A percentile compares a stretch with the other conserved stretches of the same genome.
Conservation (phyloP, 2,797 vertebrate genomes). For the Lepus oiostolus region DNA sequence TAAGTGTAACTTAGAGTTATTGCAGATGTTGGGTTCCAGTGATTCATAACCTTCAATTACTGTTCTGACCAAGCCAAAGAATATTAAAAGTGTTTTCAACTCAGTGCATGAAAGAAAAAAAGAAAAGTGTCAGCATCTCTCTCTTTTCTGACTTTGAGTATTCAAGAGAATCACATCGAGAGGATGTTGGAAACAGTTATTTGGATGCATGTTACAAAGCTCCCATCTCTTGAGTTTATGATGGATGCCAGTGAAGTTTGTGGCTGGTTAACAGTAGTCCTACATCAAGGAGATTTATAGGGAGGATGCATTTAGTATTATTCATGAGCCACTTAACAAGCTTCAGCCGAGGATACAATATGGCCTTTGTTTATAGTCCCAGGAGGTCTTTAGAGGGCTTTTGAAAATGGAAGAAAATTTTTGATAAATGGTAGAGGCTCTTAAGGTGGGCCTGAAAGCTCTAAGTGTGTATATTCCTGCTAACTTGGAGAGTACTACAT, state of each 20-base stretch:
- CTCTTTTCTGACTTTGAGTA: not conserved
- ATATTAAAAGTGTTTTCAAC: conserved; percentile 42
- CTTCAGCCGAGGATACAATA: conserved; percentile 79
- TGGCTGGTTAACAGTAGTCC: conserved; percentile 68
- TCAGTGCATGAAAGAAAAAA: not conserved
- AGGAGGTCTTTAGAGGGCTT: conserved; percentile 80
- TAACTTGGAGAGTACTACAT: conserved; percentile 85
- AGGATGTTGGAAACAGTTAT: conserved; percentile 52
- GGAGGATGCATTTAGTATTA: conserved; percentile 78
- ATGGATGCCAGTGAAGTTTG: conserved; percentile 73
- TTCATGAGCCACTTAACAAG: conserved; percentile 78
- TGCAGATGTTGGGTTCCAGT: conserved; percentile 16
- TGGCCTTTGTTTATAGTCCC: conserved; percentile 83
- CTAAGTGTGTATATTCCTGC: conserved; percentile 85
- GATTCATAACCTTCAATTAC: conserved; percentile 48
- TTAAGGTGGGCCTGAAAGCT: conserved; percentile 80
- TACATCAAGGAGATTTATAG: conserved; percentile 77
- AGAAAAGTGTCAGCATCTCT: not conserved
- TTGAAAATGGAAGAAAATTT: conserved; percentile 82
- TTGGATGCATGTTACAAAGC: conserved; percentile 64
- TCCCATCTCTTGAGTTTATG: conserved; percentile 70
- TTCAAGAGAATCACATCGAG: conserved; percentile 4
- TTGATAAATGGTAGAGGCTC: conserved; percentile 86
- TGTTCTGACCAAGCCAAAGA: conserved; percentile 37
- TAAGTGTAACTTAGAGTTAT: not conserved